phyloP scores from a whole-genome alignment of 2,888 invertebrate genomes.

The Mellilla xanthometata region DNA sequence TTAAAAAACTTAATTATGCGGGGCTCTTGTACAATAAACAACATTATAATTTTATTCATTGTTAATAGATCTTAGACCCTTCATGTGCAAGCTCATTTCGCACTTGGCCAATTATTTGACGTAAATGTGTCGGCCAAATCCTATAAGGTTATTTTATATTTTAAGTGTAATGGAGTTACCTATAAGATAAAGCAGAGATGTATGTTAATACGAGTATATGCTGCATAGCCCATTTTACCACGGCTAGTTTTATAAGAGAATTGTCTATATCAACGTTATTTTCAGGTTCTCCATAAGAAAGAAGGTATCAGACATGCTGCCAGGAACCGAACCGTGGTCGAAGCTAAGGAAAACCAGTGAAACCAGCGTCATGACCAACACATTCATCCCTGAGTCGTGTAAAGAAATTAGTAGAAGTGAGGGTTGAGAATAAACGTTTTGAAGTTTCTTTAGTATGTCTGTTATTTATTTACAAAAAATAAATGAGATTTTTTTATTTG shows the following conservation, averaged over 20 bases:
- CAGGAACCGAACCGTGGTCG: constrained; percentile 44
- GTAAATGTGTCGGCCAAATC: too few relatives aligned
- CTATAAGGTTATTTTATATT: too few relatives aligned
- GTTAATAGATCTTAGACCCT: too few relatives aligned
- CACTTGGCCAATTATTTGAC: too few relatives aligned
- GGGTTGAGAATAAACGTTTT: background rate
- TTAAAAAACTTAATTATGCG: too few relatives aligned
- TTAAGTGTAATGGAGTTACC: too few relatives aligned
- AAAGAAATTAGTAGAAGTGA: background rate
- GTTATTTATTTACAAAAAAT: too few relatives aligned
- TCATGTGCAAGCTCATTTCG: too few relatives aligned
- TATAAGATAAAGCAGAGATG: background rate
- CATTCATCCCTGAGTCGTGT: background rate
- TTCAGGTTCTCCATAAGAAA: constrained; percentile 42
- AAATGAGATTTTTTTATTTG: too few relatives aligned
- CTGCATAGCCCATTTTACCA: background rate
- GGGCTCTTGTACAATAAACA: too few relatives aligned
- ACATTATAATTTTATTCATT: too few relatives aligned
- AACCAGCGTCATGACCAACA: background rate
- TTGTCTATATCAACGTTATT: constrained; percentile 26
- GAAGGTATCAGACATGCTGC: constrained; percentile 44
- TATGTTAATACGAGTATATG: constrained; percentile 30
- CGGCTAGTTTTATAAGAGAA: constrained; percentile 10
- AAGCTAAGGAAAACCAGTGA: constrained; percentile 3
- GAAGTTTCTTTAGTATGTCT: too few relatives aligned